Base-by-base conservation (phyloP, 2,113 vertebrate genomes). In the Misgurnus anguillicaudatus region DNA sequence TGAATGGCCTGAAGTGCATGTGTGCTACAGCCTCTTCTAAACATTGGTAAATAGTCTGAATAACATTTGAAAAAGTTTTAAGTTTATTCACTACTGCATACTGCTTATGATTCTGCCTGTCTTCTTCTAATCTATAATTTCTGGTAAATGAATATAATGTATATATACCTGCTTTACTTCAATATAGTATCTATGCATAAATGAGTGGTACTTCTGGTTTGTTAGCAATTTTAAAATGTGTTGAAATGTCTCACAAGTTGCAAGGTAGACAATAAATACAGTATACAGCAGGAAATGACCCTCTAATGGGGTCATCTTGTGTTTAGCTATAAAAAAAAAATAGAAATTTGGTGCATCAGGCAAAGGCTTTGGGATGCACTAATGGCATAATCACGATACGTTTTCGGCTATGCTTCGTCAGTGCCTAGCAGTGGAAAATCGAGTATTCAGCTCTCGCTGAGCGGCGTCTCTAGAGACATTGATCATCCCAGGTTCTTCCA, bases 391-490 rank as follows among this genome's bases (percentile, higher is more conserved):
- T 83, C 75, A 78, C n/a, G 0, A 36, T 21, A 24, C n/a, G 75
- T 74, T 84, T 77, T 51, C 16, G 11, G 45, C 57, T 64, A n/a
- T 1, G 21, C 47, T 68, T 48, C 75, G 3, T 80, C 82, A 77
- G 31, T 75, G 68, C 65, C 16, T 39, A 74, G 64, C 70, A 66
- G 58, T 81, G 79, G 58, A 81, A 81, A 79, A 71, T 77, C 24
- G 75, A 62, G 60, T 74, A 69, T 84, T 81, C 69, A 65, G 79
- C 68, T 77, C 47, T 66, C 6, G 38, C 82, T 74, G 78, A 48
- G 45, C 65, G 24, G 71, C 53, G 64, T 75, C 79, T 85, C 75
- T 62, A 5, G 74, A 82, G 80, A 80, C 84, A 80, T 83, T 55
- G 79, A 80, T 83, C 78, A 82, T 80, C 65, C 53, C 31, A 45